Conservation (phyloP, 2,797 vertebrate genomes). For the Chelmon rostratus region DNA sequence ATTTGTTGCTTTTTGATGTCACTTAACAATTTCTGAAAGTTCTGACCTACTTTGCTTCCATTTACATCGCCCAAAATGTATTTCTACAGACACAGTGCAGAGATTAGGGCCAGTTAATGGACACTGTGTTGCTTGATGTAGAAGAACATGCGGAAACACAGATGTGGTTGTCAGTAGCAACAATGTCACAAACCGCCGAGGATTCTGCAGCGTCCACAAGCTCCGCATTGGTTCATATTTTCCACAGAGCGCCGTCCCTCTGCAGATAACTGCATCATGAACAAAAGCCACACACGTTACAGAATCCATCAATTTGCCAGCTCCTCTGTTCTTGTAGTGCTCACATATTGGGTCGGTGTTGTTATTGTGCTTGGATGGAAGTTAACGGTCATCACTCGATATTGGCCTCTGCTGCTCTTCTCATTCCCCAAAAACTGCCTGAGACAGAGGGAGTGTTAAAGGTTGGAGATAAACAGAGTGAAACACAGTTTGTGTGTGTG, state of each 20-base stretch:
- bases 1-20: not conserved
- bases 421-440: constrained; percentile 30
- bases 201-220: not conserved
- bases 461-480: constrained; percentile 27
- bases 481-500: not conserved
- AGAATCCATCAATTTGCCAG: constrained; percentile 17
- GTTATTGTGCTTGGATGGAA: constrained; percentile 17
- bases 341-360: constrained; percentile 18
- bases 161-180: constrained; percentile 59
- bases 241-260: not conserved
- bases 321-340: constrained; percentile 24
- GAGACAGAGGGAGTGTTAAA: constrained; percentile 9
- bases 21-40: not conserved
- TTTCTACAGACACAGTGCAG: constrained; percentile 3
- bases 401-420: constrained; percentile 9
- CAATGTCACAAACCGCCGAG: constrained; percentile 18
- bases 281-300: constrained; percentile 6
- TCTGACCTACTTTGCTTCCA: not conserved
- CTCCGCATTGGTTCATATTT: constrained; percentile 2
- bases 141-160: constrained; percentile 2
- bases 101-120: constrained; percentile 25
- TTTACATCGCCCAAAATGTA: not conserved
- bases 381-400: constrained; percentile 39
- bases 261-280: constrained; percentile 16
- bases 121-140: constrained; percentile 13